phyloP scores from a whole-genome alignment of 1,140 invertebrate species.

The Rhopalosiphum padi region DNA sequence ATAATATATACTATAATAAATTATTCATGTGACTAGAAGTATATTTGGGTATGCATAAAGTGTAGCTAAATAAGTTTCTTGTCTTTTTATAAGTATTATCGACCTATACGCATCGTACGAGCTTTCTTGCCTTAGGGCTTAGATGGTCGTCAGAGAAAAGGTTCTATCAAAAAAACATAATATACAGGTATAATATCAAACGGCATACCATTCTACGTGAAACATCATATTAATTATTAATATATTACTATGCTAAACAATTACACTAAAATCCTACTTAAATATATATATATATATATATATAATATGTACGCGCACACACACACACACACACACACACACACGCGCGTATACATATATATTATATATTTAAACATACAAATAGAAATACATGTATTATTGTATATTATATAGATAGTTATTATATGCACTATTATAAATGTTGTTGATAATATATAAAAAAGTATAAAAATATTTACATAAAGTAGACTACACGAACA shows the following conservation, averaged over 20 bases:
- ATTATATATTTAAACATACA: not conserved
- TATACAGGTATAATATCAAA: not conserved
- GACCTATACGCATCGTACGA: not conserved
- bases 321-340: too few relatives aligned
- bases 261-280: slow-evolving; percentile 34
- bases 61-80: not conserved
- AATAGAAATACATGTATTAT: slow-evolving; percentile 5
- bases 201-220: slow-evolving; percentile 19
- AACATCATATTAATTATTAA: slow-evolving; percentile 27
- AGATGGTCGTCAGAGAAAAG: not conserved
- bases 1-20: not conserved
- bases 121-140: not conserved
- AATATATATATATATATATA: not conserved
- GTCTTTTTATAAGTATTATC: not conserved
- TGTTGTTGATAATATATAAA: slow-evolving; percentile 51
- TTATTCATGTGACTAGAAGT: not conserved
- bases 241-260: slow-evolving; percentile 2
- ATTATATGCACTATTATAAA: not conserved
- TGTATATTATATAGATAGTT: not conserved
- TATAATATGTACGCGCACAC: not conserved
- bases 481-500: slow-evolving; percentile 54
- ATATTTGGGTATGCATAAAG: not conserved
- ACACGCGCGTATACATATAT: not conserved
- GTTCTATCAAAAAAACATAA: not conserved
- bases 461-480: slow-evolving; percentile 58